Percentiles rank a stretch among this genome's conserved stretches.
phyloP scores from a whole-genome alignment of 2,797 vertebrate species.

The Xenopus petersii region DNA sequence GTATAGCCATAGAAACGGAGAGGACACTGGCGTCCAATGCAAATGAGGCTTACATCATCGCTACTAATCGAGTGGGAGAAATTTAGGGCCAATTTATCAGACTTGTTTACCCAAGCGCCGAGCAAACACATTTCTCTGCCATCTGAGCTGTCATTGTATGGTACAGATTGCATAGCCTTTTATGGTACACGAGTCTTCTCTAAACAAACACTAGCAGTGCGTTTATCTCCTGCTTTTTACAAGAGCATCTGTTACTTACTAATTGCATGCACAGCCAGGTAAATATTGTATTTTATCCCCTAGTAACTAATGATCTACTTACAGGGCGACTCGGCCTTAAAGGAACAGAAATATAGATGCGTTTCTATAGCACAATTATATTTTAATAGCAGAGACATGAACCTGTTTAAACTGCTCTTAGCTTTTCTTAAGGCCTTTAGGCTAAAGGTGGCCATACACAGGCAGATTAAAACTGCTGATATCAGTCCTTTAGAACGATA shows the following conservation, averaged over 20 bases:
- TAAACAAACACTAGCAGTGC: neutral
- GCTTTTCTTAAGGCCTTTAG: too few species aligned
- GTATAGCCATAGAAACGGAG: neutral
- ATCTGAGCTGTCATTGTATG: neutral
- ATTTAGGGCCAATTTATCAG: neutral
- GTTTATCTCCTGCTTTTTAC: neutral
- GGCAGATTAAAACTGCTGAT: too few species aligned
- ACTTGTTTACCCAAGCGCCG: conserved; percentile 12
- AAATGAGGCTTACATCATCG: conserved; percentile 9
- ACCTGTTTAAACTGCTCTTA: too few species aligned
- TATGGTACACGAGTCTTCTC: neutral
- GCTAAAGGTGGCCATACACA: too few species aligned
- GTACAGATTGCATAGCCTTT: neutral
- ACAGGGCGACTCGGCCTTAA: neutral
- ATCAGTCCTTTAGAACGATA: too few species aligned
- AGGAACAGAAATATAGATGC: neutral
- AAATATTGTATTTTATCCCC: neutral
- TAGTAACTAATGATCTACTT: neutral
- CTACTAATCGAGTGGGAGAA: neutral
- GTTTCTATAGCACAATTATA: too few species aligned
- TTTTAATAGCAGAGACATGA: too few species aligned
- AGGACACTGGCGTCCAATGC: neutral
- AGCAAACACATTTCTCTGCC: conserved; percentile 9
- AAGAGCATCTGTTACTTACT: conserved; percentile 2
- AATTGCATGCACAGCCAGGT: neutral